Base-by-base conservation (phyloP, 2,113 vertebrate species). In the Oncorhynchus tshawytscha region DNA sequence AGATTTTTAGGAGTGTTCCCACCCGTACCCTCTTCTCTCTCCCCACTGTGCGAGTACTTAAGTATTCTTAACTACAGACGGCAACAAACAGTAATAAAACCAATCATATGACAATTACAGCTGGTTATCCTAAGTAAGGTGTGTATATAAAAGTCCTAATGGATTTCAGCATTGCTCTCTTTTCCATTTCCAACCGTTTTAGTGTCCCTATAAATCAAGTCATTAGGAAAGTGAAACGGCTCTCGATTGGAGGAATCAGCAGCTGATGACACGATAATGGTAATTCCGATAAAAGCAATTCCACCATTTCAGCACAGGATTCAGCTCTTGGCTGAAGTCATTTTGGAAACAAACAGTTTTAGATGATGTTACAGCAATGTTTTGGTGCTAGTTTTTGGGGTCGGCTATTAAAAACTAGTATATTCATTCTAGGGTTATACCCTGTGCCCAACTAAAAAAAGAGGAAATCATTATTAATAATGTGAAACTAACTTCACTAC, bases 41-140 rank as follows among this genome's bases (percentile, higher is more conserved):
- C n/a, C 59, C 11, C 22, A n/a, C 66, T 70, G 69, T 71, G 69
- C 70, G 45, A 78, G 71, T 65, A 82, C 83, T 85, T 74, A 80
- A 57, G 71, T 73, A 75, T 84, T 88, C 77, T 74, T 86, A 85
- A 86, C 81, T 77, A 81, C 87, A 82, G 78, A 83, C 78, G 65
- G 86, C 64, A 82, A 82, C 86, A 88, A 89, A 87, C 75, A 87
- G 77, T 71, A 80, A 78, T 83, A 86, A 88, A 89, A 87, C 85
- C 90, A 84, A 91, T 92, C 88, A 91, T 84, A 87, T 83, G 80
- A 87, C 84, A 81, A 91, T 91, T 88, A 90, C 82, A 84, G 82
- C 80, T 80, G 77, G 78, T 85, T 86, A 78, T 79, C 84, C 54
- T 60, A 78, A 84, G 77, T 83, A 45, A 3, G 39, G 39, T 34